phyloP scores from a whole-genome alignment of 2,888 invertebrate species.

The Elysia crispata region DNA sequence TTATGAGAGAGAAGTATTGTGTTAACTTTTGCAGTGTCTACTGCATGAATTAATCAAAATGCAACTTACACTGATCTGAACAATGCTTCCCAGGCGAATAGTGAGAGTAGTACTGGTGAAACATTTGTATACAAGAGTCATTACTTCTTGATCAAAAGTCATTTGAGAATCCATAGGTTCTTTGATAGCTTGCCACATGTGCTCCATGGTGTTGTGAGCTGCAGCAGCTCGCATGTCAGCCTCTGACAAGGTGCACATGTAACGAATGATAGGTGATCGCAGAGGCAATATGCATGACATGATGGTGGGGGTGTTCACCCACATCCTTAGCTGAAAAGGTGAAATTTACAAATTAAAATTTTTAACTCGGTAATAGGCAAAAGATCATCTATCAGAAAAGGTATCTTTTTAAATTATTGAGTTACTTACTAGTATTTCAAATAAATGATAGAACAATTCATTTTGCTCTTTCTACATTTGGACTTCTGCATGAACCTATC shows the following conservation, averaged over 20 bases:
- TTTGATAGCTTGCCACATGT: slow-evolving; percentile 96
- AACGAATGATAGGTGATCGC: slow-evolving; percentile 88
- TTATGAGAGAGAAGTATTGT: too few relatives aligned
- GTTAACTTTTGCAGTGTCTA: too few relatives aligned
- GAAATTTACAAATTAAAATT: too few relatives aligned
- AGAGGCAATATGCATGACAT: slow-evolving; percentile 92
- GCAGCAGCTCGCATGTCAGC: slow-evolving; percentile 92
- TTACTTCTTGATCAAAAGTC: slow-evolving; percentile 92
- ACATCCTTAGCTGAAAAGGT: slow-evolving; percentile 86
- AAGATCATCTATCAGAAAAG: too few relatives aligned
- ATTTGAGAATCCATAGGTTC: slow-evolving; percentile 82
- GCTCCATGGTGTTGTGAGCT: slow-evolving; percentile 95
- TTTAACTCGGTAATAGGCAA: too few relatives aligned
- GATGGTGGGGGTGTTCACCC: slow-evolving; percentile 94
- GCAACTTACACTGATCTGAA: slow-evolving; percentile 91
- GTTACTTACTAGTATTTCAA: neutral
- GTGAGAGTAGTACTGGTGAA: slow-evolving; percentile 96
- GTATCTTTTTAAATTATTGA: too few relatives aligned
- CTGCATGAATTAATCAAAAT: too few relatives aligned
- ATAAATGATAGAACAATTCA: too few relatives aligned
- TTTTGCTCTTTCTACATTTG: too few relatives aligned
- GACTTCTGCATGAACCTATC: too few relatives aligned
- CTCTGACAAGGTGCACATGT: slow-evolving; percentile 95
- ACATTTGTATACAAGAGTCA: slow-evolving; percentile 96
- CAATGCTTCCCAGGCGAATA: slow-evolving; percentile 94